These are phyloP conservation scores for Botrylloides violaceus DNA, from an alignment of 23 tunicate species.

Conservation along the genomic window DNA sequence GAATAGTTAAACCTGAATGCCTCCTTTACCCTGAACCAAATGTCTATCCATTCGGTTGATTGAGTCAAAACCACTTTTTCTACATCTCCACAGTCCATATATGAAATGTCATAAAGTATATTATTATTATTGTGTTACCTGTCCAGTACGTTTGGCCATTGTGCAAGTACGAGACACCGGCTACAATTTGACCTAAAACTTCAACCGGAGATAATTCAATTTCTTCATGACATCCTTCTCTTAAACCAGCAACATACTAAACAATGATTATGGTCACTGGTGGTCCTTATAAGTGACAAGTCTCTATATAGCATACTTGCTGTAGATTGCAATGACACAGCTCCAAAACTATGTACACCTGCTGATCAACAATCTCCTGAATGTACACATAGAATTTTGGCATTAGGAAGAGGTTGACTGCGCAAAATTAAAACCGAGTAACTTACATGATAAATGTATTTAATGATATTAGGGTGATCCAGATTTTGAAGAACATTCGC, in stretches of 20 bases:
- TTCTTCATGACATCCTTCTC: not conserved
- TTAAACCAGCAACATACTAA: not conserved
- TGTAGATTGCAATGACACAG: not conserved
- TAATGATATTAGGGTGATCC: not conserved
- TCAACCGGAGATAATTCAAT: conserved; percentile 1
- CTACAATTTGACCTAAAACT: conserved; percentile 8
- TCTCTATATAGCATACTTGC: not conserved
- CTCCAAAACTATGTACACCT: not conserved
- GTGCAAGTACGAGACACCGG: conserved; percentile 15
- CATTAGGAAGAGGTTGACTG: not conserved
- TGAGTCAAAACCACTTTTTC: too few species aligned
- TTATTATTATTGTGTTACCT: too few species aligned
- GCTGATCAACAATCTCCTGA: not conserved
- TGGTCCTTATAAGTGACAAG: not conserved
- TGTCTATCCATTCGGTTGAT: too few species aligned
- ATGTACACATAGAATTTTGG: not conserved
- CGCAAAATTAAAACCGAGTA: not conserved
- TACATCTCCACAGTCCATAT: too few species aligned
- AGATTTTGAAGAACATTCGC: not conserved
- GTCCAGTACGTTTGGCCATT: conserved; percentile 4
- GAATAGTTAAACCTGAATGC: too few species aligned
- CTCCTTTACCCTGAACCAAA: too few species aligned
- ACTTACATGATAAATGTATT: not conserved
- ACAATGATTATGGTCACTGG: not conserved
- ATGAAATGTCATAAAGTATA: too few species aligned